Evolutionary conservation across 1,140 invertebrate species (phyloP).

Genomic region (Drosophila obscura): DNA sequence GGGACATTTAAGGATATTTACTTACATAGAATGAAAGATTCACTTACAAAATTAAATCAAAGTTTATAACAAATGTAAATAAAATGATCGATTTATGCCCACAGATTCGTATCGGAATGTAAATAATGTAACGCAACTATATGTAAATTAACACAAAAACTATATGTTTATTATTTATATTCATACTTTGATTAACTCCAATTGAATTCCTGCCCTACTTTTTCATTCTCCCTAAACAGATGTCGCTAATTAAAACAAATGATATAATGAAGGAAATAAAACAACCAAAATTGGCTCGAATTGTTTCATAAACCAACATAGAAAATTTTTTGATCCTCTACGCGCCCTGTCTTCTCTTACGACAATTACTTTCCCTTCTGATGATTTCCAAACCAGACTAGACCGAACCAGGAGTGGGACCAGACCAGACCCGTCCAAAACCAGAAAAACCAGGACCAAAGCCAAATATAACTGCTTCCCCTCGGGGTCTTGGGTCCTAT

Average conservation of each 20-base stretch:
- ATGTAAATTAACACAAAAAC: too few relatives aligned
- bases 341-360: constrained; percentile 9
- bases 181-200: too few relatives aligned
- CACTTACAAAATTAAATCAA: too few relatives aligned
- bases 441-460: too few relatives aligned
- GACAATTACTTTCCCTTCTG: constrained; percentile 62
- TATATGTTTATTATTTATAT: too few relatives aligned
- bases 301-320: constrained; percentile 50
- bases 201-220: background rate
- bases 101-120: too few relatives aligned
- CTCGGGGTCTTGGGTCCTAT: constrained; percentile 22
- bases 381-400: too few relatives aligned
- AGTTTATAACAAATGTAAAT: too few relatives aligned
- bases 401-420: background rate
- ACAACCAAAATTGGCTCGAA: constrained; percentile 49
- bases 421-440: constrained; percentile 3
- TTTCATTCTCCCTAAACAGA: constrained; percentile 33
- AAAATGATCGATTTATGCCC: too few relatives aligned
- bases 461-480: constrained; percentile 37
- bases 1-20: too few relatives aligned
- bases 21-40: too few relatives aligned
- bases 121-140: too few relatives aligned
- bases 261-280: constrained; percentile 54
- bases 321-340: constrained; percentile 21
- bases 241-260: constrained; percentile 60